Percentiles rank a stretch among this genome's conserved stretches.
Conservation (phyloP, 2,797 vertebrate genomes). For the Meriones psammophilus region DNA sequence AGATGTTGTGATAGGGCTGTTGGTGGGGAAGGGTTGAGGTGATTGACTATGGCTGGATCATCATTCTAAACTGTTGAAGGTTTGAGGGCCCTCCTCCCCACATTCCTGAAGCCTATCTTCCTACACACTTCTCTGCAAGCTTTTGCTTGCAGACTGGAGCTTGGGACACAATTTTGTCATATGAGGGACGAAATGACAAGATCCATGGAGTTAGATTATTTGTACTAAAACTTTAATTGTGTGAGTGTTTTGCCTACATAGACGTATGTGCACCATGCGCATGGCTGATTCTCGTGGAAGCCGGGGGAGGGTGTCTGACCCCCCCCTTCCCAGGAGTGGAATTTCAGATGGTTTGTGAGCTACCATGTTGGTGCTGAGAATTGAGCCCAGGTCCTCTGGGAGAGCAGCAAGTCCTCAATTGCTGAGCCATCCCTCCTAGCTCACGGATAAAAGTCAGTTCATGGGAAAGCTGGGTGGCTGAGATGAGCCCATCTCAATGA, state of each 20-base stretch:
- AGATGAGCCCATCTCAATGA: not conserved
- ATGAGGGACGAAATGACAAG: not conserved
- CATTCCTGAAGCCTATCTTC: not conserved
- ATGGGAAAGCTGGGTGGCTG: not conserved
- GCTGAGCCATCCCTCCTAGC: not conserved
- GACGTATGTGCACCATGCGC: too few relatives aligned
- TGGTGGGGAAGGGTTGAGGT: conserved; percentile 25
- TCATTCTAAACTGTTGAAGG: conserved; percentile 44
- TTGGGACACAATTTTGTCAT: not conserved
- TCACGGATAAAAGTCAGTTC: too few relatives aligned
- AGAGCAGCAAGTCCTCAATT: not conserved
- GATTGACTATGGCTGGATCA: conserved; percentile 53
- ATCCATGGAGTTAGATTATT: conserved; percentile 19
- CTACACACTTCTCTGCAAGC: not conserved
- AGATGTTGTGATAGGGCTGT: not conserved
- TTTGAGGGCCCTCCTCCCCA: not conserved
- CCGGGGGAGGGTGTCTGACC: not conserved
- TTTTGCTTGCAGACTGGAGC: conserved; percentile 25
- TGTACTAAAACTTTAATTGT: not conserved
- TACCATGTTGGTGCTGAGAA: not conserved
- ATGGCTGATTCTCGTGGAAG: not conserved
- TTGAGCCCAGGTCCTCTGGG: not conserved
- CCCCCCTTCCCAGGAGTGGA: not conserved
- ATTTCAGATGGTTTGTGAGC: not conserved
- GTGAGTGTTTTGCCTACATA: not conserved